These are phyloP conservation scores for Sipha maydis DNA, from an alignment of 2,888 invertebrate species.

Conservation along the genomic window DNA sequence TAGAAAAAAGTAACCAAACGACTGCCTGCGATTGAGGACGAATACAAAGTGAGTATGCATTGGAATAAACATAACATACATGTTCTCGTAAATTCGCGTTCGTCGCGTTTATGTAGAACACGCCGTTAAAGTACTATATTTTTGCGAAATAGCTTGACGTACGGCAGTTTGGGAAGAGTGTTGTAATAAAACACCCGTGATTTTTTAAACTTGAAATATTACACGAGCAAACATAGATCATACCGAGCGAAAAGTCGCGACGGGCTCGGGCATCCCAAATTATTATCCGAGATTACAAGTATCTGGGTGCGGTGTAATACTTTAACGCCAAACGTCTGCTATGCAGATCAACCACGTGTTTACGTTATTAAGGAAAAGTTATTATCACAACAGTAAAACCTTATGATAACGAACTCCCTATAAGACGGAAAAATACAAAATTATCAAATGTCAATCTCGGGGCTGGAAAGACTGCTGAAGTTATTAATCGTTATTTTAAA, in stretches of 20 bases:
- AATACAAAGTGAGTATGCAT: too few species aligned
- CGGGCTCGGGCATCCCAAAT: not conserved
- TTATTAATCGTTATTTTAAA: too few species aligned
- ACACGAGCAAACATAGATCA: not conserved
- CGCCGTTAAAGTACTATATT: not conserved
- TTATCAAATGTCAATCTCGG: too few species aligned
- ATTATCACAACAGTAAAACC: not conserved
- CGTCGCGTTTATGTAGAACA: too few species aligned
- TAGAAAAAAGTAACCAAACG: too few species aligned
- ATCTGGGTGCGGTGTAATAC: not conserved
- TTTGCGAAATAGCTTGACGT: too few species aligned
- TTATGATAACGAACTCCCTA: too few species aligned
- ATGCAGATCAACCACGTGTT: not conserved
- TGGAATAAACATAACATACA: too few species aligned
- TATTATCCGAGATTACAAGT: not conserved
- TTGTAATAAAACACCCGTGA: not conserved
- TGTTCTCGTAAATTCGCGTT: too few species aligned
- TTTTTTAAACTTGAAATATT: not conserved
- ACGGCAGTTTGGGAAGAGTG: not conserved
- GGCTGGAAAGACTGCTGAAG: too few species aligned
- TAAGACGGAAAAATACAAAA: too few species aligned
- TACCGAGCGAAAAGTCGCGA: not conserved
- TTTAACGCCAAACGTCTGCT: not conserved
- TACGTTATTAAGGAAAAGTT: not conserved
- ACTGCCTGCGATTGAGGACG: too few species aligned